Percentiles rank a stretch among this genome's conserved stretches.
Evolutionary conservation across 2,113 vertebrate species (phyloP).

Genomic region (Myotis brandtii): DNA sequence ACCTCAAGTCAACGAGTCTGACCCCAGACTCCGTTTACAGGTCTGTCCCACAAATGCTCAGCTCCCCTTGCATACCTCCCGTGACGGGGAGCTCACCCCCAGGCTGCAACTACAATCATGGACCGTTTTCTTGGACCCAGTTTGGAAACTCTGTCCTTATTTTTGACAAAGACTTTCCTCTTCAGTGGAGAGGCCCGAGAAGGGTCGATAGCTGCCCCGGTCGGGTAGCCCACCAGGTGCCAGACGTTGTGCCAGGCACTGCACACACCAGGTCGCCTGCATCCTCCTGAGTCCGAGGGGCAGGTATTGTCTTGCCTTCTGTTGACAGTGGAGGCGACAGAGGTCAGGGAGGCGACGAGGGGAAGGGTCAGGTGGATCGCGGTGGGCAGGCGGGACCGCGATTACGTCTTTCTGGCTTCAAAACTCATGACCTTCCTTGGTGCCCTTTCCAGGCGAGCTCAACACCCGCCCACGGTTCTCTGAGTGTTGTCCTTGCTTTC

Average conservation of each 20-base stretch:
- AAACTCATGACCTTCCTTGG: background rate
- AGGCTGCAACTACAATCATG: background rate
- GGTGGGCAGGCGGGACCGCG: background rate
- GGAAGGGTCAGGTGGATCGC: background rate
- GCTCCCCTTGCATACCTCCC: background rate
- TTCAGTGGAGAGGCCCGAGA: background rate
- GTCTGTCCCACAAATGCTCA: background rate
- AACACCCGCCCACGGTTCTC: background rate
- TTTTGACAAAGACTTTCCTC: background rate
- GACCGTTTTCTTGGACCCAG: background rate
- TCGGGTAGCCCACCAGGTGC: background rate
- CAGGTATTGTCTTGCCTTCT: background rate
- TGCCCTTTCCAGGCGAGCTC: background rate
- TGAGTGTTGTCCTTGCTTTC: background rate
- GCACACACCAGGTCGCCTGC: too few species aligned
- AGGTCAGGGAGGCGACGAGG: background rate
- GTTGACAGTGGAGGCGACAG: background rate
- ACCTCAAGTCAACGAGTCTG: background rate
- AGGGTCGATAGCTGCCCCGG: background rate
- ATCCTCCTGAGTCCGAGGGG: background rate
- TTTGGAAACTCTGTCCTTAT: background rate
- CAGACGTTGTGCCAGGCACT: rapidly evolving
- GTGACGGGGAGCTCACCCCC: background rate
- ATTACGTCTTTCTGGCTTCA: background rate
- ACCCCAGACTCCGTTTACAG: background rate